phyloP scores from a whole-genome alignment of 2,888 invertebrate genomes.

The Cheilosia vulpina region DNA sequence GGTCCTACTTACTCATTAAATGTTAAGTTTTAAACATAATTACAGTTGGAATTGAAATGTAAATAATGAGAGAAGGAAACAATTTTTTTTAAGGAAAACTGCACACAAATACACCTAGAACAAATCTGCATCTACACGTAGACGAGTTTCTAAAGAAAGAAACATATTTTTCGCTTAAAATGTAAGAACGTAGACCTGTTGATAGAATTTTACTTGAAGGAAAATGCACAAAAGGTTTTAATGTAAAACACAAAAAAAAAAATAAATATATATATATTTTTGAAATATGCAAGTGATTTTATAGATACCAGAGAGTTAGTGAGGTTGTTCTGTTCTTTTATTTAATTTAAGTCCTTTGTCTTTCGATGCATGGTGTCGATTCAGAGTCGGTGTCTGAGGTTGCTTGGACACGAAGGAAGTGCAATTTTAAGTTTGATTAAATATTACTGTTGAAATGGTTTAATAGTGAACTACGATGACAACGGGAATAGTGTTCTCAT shows the following conservation, averaged over 20 bases:
- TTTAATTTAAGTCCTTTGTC: not conserved
- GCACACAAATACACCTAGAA: slow-evolving; percentile 5
- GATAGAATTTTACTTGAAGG: slow-evolving; percentile 39
- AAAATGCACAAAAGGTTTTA: slow-evolving; percentile 62
- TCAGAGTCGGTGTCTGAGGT: no score
- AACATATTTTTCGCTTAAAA: slow-evolving; percentile 25
- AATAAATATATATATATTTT: slow-evolving; percentile 38
- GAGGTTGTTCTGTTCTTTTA: not conserved
- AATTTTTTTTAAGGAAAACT: not conserved
- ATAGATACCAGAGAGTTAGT: not conserved
- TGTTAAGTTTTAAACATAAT: slow-evolving; percentile 33
- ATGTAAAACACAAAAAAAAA: slow-evolving; percentile 74
- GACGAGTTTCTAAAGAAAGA: slow-evolving; percentile 9
- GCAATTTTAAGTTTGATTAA: no score
- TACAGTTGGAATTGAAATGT: slow-evolving; percentile 32
- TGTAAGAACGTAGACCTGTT: slow-evolving; percentile 52
- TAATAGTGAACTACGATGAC: no score
- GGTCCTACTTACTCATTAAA: slow-evolving; percentile 46
- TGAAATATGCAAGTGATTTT: slow-evolving; percentile 47
- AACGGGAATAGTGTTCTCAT: no score
- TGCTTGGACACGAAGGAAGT: no score
- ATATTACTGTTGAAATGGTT: no score
- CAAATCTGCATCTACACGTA: slow-evolving; percentile 13
- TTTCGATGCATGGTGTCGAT: no score
- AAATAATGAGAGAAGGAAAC: slow-evolving; percentile 24